Evolutionary conservation across 2,888 invertebrate species (phyloP), one percentile per base, ranked within the genome.

Genomic region (Clepsis dumicolana): DNA sequence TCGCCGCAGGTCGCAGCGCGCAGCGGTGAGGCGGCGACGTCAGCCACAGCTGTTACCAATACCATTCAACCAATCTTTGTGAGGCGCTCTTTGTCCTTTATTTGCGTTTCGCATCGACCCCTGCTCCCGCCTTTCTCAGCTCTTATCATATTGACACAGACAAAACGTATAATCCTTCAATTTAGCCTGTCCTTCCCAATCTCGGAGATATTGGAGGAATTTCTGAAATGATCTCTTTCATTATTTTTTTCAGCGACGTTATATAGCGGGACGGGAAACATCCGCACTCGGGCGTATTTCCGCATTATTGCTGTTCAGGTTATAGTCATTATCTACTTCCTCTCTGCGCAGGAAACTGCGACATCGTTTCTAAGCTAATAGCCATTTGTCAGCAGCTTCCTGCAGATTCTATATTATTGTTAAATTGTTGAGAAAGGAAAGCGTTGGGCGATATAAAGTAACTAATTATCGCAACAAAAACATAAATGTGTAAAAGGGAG

Each of bases 141-240:
- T 85, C 87, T 91, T 91, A 91, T 92, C 91, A 81, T 87, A 89
- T 91, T 89, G 89, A 85, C 88, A 84, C 88, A 90, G 88, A 80
- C 83, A 77, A 80, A 81, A 82, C 77, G 78, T 85, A 86, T 87
- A 89, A 89, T 88, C 88, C 87, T 83, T 85, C 86, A 87, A 88
- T 89, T 87, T 84, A 79, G 80, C 74, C 77, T 76, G 77, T 75
- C 82, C 78, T 80, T 83, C 86, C 83, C 82, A 82, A 86, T 85
- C 80, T 83, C 79, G 73, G 53, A 64, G 52, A 67, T 67, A 66
- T 70, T 67, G 68, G 68, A 70, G 44, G 61, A 61, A 62, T 67
- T 63, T 70, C 67, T 61, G 64, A 71, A 54, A 56, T 61, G 65
- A 72, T 70, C 73, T 70, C 57, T 71, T 72, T 66, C 67, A 73